Evolutionary conservation across 2,113 vertebrate species (phyloP), one percentile per base, ranked within the genome.

Genomic region (Synodontis membranacea): DNA sequence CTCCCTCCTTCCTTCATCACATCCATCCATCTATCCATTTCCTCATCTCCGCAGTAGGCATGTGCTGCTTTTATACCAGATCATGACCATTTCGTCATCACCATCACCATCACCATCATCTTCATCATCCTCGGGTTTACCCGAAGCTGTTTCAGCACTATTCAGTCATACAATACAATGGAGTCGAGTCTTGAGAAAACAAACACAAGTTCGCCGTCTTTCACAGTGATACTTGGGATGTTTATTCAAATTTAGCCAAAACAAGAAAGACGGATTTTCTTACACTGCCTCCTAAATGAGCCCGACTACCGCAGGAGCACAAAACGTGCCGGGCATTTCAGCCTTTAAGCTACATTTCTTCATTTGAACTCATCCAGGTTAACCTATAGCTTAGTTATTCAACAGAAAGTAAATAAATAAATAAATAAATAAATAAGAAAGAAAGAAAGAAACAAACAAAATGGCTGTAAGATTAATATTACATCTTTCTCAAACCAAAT

Each of bases 171-270:
- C 44, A 5, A n/a, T 19, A 2, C 0, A 74, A 72, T 42, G 19
- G 39, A 46, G 23, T 75, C 19, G 23, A 21, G 14, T 54, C 19
- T 54, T 56, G 19, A 58, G 23, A 37, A 58, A 39, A 58, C 78
- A 80, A 56, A 80, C 78, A 80, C 17, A 2, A 1, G 21, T 12
- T 39, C 34, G 9, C 34, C 52, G 31, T 4, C 34, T 39, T 58
- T 11, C 78, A 80, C 78, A 80, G 6, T 39, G 78, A 80, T 80
- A 80, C 78, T 56, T 39, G 50, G 52, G 21, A 28, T 80, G 52
- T 80, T 80, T 80, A 80, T 80, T 80, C 78, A 80, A 80, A 80
- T 80, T 39, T 80, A 80, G 52, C 21, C 52, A 80, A 80, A 80
- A 39, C 78, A 39, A 39, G 52, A 23, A 80, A 56, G 52, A 58